Percentiles rank a stretch among this genome's conserved stretches.
Evolutionary conservation across 2,888 invertebrate genomes (phyloP).

Genomic region (Campopleginae sp.): DNA sequence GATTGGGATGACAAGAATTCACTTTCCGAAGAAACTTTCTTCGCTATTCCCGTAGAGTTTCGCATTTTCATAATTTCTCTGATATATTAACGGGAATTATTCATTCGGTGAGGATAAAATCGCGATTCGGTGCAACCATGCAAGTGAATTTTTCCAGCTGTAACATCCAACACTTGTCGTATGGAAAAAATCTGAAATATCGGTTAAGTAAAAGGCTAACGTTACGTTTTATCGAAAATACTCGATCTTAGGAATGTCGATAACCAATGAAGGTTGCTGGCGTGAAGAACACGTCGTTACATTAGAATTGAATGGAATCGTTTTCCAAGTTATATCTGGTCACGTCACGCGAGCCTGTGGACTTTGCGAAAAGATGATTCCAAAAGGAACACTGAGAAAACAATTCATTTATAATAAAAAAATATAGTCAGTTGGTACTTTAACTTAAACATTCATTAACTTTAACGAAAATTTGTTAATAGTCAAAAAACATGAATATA

Average conservation of each 20-base stretch:
- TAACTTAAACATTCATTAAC: too few species aligned
- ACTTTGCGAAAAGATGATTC: conserved; percentile 23
- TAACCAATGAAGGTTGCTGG: conserved; percentile 48
- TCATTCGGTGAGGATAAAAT: not conserved
- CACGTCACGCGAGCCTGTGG: conserved; percentile 22
- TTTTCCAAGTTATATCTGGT: conserved; percentile 69
- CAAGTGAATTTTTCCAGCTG: not conserved
- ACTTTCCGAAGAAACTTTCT: not conserved
- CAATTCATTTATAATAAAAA: too few species aligned
- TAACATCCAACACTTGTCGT: conserved; percentile 6
- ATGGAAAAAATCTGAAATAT: conserved; percentile 17
- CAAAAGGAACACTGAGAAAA: not conserved
- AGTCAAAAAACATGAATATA: too few species aligned
- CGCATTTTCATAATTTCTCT: not conserved
- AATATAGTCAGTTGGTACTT: too few species aligned
- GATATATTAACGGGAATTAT: not conserved
- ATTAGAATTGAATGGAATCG: conserved; percentile 79
- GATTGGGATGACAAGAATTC: too few species aligned
- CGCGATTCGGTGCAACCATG: not conserved
- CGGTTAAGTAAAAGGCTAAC: conserved; percentile 14
- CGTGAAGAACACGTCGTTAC: conserved; percentile 58
- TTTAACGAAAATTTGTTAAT: too few species aligned
- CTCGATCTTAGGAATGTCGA: conserved; percentile 65
- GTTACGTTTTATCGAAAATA: conserved; percentile 44
- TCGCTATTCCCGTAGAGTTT: not conserved